Conservation (phyloP, 53 echinoderm and acorn worm genomes). For the Crossaster papposus region DNA sequence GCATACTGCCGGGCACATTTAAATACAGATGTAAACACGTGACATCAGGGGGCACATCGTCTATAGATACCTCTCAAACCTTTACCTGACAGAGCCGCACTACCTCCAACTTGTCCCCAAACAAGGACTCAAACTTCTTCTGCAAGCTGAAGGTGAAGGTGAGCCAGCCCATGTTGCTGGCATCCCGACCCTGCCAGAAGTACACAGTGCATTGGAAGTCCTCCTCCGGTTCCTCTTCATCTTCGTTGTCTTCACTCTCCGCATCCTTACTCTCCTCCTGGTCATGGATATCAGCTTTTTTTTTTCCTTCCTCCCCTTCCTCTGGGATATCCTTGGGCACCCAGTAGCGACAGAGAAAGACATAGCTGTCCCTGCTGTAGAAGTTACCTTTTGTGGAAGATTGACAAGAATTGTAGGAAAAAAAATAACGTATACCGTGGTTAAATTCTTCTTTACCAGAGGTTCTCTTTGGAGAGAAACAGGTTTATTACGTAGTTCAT, state of each 20-base stretch:
- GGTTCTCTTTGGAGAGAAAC: too few relatives aligned
- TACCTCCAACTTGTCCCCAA: conserved; percentile 96
- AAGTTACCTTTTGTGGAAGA: conserved; percentile 73
- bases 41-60: too few relatives aligned
- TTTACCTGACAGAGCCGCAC: conserved; percentile 94
- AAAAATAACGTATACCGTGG: too few relatives aligned
- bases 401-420: not conserved
- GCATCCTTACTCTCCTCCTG: conserved; percentile 46
- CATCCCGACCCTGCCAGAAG: conserved; percentile 95
- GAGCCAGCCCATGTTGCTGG: conserved; percentile 98
- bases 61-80: not conserved
- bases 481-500: too few relatives aligned
- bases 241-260: conserved; percentile 68
- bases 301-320: conserved; percentile 57
- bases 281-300: not conserved
- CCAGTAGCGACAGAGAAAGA: conserved; percentile 99
- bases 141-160: conserved; percentile 97
- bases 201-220: conserved; percentile 97
- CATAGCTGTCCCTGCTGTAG: conserved; percentile 94
- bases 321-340: conserved; percentile 85
- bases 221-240: conserved; percentile 79
- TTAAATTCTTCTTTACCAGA: too few relatives aligned
- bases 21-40: too few relatives aligned
- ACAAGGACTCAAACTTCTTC: conserved; percentile 98
- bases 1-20: too few relatives aligned